Conservation (phyloP, 2,797 vertebrate species). For the Sylvilagus floridanus region DNA sequence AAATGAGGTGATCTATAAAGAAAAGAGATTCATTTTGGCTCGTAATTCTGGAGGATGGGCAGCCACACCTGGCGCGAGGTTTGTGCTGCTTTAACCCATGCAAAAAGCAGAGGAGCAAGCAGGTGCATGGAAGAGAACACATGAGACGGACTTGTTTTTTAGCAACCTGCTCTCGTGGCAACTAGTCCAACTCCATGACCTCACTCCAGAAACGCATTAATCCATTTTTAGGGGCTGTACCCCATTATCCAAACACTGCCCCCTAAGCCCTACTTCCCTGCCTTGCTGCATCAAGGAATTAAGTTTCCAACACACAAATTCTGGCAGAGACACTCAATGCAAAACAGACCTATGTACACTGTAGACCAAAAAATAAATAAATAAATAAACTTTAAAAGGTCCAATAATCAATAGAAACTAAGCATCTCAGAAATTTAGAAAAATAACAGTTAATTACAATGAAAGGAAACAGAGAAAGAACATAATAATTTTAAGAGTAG, state of each 20-base stretch:
- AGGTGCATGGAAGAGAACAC: neutral
- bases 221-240: neutral
- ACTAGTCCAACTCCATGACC: neutral
- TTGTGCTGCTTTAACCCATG: neutral
- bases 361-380: neutral
- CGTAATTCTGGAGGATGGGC: neutral
- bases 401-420: neutral
- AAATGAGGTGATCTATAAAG: no score
- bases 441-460: neutral
- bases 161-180: neutral
- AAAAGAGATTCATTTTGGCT: neutral
- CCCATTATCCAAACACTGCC: neutral
- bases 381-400: neutral
- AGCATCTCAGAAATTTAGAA: neutral
- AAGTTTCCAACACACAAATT: neutral
- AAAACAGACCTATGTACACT: neutral
- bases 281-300: neutral
- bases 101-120: neutral
- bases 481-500: neutral
- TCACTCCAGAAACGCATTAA: neutral
- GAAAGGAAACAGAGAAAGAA: neutral
- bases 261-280: neutral
- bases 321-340: neutral
- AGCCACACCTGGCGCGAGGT: neutral
- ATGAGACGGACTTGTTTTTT: neutral